phyloP scores from a whole-genome alignment of 92 coral and sea anemone species.

The Porites evermanni region DNA sequence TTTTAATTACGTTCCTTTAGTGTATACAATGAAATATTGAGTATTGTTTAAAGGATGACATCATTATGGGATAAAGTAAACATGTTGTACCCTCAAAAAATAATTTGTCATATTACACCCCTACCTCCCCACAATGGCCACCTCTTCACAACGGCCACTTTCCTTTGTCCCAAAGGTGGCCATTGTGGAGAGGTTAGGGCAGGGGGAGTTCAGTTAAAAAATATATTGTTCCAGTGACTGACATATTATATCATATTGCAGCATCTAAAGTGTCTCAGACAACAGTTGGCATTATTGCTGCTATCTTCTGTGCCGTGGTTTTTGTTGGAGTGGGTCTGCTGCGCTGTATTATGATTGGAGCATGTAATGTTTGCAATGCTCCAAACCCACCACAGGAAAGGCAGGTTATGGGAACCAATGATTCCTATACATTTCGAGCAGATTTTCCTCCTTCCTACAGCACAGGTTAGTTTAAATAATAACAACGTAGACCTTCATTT shows the following conservation, averaged over 20 bases:
- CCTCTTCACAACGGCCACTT: no score
- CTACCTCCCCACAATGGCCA: no score
- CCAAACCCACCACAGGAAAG: slow-evolving; percentile 19
- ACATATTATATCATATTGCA: background rate
- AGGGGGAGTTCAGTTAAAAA: no score
- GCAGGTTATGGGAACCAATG: slow-evolving; percentile 73
- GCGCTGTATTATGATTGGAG: slow-evolving; percentile 77
- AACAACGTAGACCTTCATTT: background rate
- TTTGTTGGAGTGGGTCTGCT: slow-evolving; percentile 79
- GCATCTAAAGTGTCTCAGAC: slow-evolving; percentile 73
- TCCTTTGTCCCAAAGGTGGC: no score
- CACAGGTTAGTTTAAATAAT: slow-evolving; percentile 57
- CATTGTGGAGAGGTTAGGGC: no score
- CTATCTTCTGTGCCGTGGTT: slow-evolving; percentile 82
- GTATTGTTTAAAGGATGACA: no score
- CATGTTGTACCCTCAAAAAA: no score
- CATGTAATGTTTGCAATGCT: slow-evolving; percentile 59
- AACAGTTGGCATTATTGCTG: slow-evolving; percentile 91
- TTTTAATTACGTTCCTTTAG: no score
- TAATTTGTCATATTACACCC: no score
- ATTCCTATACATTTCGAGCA: slow-evolving; percentile 52
- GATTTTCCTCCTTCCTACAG: slow-evolving; percentile 86
- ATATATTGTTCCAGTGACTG: no score
- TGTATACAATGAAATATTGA: no score
- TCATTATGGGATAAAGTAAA: no score